These are phyloP conservation scores for Pungitius pungitius DNA, from an alignment of 2,113 vertebrate genomes.

Conservation along the genomic window DNA sequence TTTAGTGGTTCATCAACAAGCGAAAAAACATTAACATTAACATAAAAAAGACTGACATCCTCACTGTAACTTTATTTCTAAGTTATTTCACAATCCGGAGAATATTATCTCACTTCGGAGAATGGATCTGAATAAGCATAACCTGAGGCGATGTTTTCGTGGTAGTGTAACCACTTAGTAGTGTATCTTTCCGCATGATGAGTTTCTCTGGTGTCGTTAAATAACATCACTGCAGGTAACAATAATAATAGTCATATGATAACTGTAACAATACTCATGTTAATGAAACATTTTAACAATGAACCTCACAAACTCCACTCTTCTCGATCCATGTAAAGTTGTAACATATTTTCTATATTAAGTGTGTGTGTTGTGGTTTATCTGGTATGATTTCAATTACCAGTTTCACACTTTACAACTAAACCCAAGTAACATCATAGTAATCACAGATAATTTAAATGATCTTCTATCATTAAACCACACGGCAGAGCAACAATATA, in stretches of 20 bases:
- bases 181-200: too few relatives aligned
- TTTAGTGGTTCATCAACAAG: not conserved
- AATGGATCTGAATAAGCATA: not conserved
- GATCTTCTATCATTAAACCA: not conserved
- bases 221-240: not conserved
- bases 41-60: not conserved
- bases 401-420: not conserved
- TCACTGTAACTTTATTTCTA: not conserved
- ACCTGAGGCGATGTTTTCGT: not conserved
- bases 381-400: not conserved
- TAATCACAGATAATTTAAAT: not conserved
- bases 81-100: not conserved
- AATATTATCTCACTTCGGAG: not conserved
- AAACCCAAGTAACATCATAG: not conserved
- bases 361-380: not conserved
- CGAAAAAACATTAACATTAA: not conserved
- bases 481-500: not conserved
- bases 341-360: not conserved
- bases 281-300: not conserved
- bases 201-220: not conserved
- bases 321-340: not conserved
- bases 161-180: too few relatives aligned
- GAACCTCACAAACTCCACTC: not conserved
- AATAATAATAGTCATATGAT: not conserved
- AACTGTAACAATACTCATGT: not conserved